phyloP scores from a whole-genome alignment of 2,113 vertebrate species.

The Orientallactaga bullata region DNA sequence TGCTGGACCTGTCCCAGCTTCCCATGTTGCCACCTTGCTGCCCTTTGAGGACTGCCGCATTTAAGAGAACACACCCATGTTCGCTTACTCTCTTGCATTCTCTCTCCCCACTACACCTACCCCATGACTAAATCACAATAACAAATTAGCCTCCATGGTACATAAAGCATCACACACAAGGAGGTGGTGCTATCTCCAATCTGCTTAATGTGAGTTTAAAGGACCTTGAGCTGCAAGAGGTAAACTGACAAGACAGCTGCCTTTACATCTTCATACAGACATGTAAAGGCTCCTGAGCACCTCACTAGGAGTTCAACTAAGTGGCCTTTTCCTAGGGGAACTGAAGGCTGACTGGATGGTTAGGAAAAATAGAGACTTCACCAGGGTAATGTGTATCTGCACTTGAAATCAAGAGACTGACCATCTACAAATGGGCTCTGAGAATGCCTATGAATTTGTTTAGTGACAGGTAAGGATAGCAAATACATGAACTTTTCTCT shows the following conservation, averaged over 20 bases:
- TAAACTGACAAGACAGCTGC: not conserved
- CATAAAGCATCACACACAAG: not conserved
- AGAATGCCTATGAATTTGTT: not conserved
- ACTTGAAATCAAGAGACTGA: not conserved
- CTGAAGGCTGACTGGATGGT: not conserved
- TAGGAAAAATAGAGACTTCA: not conserved
- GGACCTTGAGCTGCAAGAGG: not conserved
- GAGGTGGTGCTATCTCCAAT: not conserved
- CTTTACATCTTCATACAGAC: no score
- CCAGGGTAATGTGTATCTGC: not conserved
- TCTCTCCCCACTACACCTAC: not conserved
- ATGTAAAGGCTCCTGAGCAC: not conserved
- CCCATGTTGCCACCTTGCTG: not conserved
- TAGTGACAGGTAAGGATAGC: not conserved
- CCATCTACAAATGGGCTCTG: not conserved
- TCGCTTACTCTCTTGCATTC: not conserved
- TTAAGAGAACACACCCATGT: not conserved
- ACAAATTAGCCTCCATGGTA: not conserved
- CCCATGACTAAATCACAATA: not conserved
- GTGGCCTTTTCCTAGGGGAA: not conserved
- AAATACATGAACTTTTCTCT: not conserved
- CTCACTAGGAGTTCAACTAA: not conserved
- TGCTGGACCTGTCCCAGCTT: not conserved
- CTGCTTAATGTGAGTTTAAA: not conserved
- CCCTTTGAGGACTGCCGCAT: not conserved